Base-by-base conservation (phyloP, 35 echinoderm and acorn worm species). In the Heliocidaris tuberculata region DNA sequence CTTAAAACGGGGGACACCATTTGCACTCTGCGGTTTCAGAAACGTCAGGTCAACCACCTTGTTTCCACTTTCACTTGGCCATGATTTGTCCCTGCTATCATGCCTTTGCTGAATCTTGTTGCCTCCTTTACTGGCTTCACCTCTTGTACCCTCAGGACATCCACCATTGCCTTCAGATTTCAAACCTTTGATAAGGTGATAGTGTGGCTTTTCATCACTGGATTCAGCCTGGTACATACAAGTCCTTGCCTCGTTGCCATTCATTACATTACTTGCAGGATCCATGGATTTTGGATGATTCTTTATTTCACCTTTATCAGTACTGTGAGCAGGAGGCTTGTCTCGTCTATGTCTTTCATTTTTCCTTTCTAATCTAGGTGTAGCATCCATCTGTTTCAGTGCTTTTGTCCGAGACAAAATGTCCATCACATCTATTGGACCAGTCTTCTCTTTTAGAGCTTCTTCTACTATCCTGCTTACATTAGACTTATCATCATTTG, bases 341-440 rank as follows among this genome's bases (percentile, higher is more conserved):
- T 6, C 27, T 19, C 65, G n/a, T 78, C 5, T n/a, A 7, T 29
- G 65, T n/a, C 65, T 78, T 19, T 78, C 65, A 78, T 27, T 9
- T 27, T 19, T 78, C 65, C 65, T n/a, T 27, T 8, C 27, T n/a
- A 7, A 7, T 7, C 0, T 78, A 21, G n/a, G 21, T 6, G 65
- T n/a, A 78, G 6, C 65, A n/a, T 78, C 65, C 7, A 3, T n/a
- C 65, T 0, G 7, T 78, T 78, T 78, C 7, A 3, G 17, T 19
- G 21, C 65, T 78, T 78, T 78, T 21, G 65, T 78, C 24, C 19
- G 65, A 27, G 65, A 21, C 29, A 89, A 42, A 89, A 89, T 42
- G 31, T 89, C 87, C 31, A 48, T 89, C 87, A 89, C 13, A n/a
- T 89, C 87, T 93, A 93, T 59, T 13, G 91, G 91, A 15, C 91